A percentile compares a stretch with the other conserved stretches of the same genome.
phyloP scores from a whole-genome alignment of 1,140 invertebrate genomes.

The Pseudomyrmex dendroicus region DNA sequence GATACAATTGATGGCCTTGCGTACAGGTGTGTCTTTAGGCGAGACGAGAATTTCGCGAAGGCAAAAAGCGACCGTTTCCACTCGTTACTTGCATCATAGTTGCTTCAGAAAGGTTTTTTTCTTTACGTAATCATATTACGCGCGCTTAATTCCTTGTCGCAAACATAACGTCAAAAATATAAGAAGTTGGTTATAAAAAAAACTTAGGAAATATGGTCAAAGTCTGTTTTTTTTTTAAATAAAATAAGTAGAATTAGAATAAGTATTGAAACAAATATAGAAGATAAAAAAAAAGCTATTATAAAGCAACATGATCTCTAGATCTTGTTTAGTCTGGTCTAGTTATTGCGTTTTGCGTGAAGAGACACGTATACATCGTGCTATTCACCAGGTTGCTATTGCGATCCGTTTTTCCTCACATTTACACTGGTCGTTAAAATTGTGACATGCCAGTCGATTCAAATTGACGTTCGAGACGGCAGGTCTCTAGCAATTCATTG shows the following conservation, averaged over 20 bases:
- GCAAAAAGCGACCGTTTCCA: background rate
- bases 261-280: background rate
- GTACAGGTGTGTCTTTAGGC: conserved; percentile 47
- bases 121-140: background rate
- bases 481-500: conserved; percentile 61
- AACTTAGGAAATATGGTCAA: background rate
- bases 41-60: conserved; percentile 38
- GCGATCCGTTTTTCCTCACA: conserved; percentile 31
- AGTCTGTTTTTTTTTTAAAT: background rate
- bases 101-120: background rate
- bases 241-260: background rate
- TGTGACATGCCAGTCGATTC: background rate
- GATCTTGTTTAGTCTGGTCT: conserved; percentile 1
- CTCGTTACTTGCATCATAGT: background rate
- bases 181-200: background rate
- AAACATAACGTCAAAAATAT: background rate
- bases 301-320: background rate
- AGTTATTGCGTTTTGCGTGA: background rate
- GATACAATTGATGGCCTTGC: conserved; percentile 48
- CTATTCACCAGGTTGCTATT: background rate
- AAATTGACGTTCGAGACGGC: conserved; percentile 56
- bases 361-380: conserved; percentile 17
- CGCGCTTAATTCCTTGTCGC: background rate
- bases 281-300: background rate
- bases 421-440: conserved; percentile 45